A percentile compares a stretch with the other conserved stretches of the same genome.
These are phyloP conservation scores for Discoglossus pictus DNA, from an alignment of 2,797 vertebrate genomes.

Conservation along the genomic window DNA sequence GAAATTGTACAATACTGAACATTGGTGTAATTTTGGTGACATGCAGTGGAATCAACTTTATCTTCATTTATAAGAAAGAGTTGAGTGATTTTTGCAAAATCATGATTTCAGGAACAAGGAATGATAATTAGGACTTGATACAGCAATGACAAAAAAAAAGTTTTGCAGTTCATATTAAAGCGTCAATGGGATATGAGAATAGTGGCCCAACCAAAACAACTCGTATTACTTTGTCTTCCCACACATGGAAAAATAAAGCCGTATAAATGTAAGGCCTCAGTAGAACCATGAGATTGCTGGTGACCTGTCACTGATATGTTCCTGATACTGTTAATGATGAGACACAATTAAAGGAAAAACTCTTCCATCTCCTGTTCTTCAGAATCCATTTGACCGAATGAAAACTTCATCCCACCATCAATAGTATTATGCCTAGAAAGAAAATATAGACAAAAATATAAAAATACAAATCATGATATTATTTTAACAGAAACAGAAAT, in stretches of 20 bases:
- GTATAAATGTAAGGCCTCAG: constrained; percentile 74
- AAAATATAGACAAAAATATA: constrained; percentile 45
- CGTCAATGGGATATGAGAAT: constrained; percentile 1
- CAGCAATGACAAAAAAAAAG: constrained; percentile 8
- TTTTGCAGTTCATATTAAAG: constrained; percentile 14
- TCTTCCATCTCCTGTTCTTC: constrained; percentile 72
- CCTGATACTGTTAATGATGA: constrained; percentile 54
- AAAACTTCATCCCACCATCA: constrained; percentile 60
- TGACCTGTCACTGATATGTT: constrained; percentile 57
- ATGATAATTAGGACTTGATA: too few species aligned
- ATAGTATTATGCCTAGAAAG: constrained; percentile 66
- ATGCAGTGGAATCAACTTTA: too few species aligned
- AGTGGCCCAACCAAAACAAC: constrained; percentile 5
- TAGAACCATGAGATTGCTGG: constrained; percentile 67
- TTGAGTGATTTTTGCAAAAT: too few species aligned
- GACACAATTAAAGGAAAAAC: constrained; percentile 70
- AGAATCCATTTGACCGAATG: constrained; percentile 53
- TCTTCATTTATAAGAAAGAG: too few species aligned
- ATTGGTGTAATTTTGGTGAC: too few species aligned
- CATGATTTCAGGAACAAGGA: too few species aligned
- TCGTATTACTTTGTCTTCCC: not conserved
- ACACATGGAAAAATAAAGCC: constrained; percentile 2
- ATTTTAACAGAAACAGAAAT: too few species aligned
- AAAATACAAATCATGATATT: not conserved
- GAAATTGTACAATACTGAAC: too few species aligned